phyloP scores from a whole-genome alignment of 1,140 invertebrate species.

The Drosophila kepulauana region DNA sequence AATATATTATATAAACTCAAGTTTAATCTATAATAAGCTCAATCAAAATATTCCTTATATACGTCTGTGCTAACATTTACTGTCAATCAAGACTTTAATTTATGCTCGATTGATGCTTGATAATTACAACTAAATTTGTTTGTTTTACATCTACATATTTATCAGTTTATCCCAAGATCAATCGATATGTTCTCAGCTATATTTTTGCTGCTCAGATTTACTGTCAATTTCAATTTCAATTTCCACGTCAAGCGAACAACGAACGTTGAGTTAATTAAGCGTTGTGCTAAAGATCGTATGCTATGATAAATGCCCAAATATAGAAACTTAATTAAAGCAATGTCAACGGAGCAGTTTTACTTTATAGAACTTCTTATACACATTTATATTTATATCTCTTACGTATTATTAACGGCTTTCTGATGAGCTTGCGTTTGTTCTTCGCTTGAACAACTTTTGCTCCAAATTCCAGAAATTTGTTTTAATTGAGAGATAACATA shows the following conservation, averaged over 20 bases:
- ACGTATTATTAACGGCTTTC: neutral
- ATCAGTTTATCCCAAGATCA: too few relatives aligned
- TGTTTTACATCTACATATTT: too few relatives aligned
- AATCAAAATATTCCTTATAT: too few relatives aligned
- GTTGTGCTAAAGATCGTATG: neutral
- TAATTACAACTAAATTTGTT: too few relatives aligned
- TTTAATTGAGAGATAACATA: constrained; percentile 39
- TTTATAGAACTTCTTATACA: constrained; percentile 5
- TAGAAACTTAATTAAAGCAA: constrained; percentile 34
- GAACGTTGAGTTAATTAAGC: neutral
- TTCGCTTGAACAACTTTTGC: constrained; percentile 27
- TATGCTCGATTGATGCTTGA: too few relatives aligned
- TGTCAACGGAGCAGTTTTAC: constrained; percentile 6
- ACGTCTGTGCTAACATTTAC: too few relatives aligned
- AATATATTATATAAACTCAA: too few relatives aligned
- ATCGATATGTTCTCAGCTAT: too few relatives aligned
- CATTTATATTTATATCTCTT: neutral
- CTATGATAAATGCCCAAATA: constrained; percentile 14
- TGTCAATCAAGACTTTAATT: too few relatives aligned
- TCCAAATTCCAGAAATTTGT: constrained; percentile 32
- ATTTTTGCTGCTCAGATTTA: neutral
- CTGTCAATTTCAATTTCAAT: neutral
- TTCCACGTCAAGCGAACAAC: neutral
- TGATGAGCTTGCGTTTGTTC: constrained; percentile 11
- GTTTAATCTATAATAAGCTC: too few relatives aligned